Base-by-base conservation (phyloP, 2,888 invertebrate genomes). In the Abrostola triplasia region DNA sequence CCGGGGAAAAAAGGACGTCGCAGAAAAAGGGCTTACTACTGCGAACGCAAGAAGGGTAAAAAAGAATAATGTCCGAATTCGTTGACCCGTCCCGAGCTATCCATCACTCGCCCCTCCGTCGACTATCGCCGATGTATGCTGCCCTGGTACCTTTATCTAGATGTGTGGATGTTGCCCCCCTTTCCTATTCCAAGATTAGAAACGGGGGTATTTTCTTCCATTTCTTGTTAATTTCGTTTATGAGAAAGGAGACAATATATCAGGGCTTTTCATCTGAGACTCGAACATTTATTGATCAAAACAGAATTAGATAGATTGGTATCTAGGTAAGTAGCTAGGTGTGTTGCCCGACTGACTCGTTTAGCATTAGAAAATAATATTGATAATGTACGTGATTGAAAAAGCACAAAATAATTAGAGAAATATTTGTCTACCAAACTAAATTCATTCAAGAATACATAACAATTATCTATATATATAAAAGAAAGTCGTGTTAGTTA, bases 51-150 rank as follows among this genome's bases (percentile, higher is more conserved):
- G 95, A 95, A 95, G 95, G 95, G 94, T 94, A 94, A 94, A 95
- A 95, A 95, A 95, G 95, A 95, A 94, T 94, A 95, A 95, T 95
- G 95, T 94, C 92, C 94, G 95, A 95, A 95, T 95, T 93, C 95
- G 95, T 95, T 95, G 95, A 95, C 95, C 95, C 95, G 94, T 95
- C 93, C 92, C 92, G 89, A 88, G 92, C 93, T 90, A 95, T 95
- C 95, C 95, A 95, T 95, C 95, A 95, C 94, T 92, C 92, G 86
- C 86, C 90, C 91, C 90, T 87, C 88, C 89, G 86, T 83, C 88
- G 88, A 89, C 91, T 90, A 91, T 92, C 92, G 91, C 84, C 90
- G 88, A 87, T 90, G 89, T 88, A 84, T 88, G 87, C 90, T 87
- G 82, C 85, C 73, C 79, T 70, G 70, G 81, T 79, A 72, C 79